phyloP scores from a whole-genome alignment of 1,140 invertebrate genomes.

The Apolygus lucorum region DNA sequence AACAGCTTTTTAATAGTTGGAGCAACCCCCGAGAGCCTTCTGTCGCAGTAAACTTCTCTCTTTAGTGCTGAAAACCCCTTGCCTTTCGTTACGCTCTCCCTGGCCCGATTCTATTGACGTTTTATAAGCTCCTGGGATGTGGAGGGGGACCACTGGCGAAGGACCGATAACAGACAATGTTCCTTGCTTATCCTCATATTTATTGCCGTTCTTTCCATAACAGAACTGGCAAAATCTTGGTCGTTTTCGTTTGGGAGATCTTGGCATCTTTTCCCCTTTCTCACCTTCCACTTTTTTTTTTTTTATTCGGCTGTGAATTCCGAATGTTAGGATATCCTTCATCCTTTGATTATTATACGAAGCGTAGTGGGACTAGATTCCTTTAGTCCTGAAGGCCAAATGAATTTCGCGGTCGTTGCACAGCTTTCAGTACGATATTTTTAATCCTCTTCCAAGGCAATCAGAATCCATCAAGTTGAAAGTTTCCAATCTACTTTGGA shows the following conservation, averaged over 20 bases:
- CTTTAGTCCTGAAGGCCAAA: neutral
- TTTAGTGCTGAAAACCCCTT: neutral
- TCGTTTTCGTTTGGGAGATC: neutral
- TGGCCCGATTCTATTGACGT: slow-evolving; percentile 1
- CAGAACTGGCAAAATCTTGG: neutral
- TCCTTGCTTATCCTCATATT: neutral
- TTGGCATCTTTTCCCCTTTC: neutral
- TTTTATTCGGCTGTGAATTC: neutral
- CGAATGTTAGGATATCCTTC: neutral
- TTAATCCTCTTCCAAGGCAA: too few relatives aligned
- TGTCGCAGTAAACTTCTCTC: slow-evolving; percentile 2
- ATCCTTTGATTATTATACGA: neutral
- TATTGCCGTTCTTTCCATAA: neutral
- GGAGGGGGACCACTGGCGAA: neutral
- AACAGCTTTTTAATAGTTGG: slow-evolving; percentile 8
- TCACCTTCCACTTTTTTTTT: neutral
- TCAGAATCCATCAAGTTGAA: too few relatives aligned
- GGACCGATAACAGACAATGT: neutral
- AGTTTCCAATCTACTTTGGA: too few relatives aligned
- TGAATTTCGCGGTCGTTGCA: neutral
- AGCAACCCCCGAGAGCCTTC: neutral
- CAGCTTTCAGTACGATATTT: too few relatives aligned
- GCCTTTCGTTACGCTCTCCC: neutral
- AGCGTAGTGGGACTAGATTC: neutral
- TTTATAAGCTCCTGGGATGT: neutral